Base-by-base conservation (phyloP, 2,888 invertebrate species). In the Drosophila algonquin region DNA sequence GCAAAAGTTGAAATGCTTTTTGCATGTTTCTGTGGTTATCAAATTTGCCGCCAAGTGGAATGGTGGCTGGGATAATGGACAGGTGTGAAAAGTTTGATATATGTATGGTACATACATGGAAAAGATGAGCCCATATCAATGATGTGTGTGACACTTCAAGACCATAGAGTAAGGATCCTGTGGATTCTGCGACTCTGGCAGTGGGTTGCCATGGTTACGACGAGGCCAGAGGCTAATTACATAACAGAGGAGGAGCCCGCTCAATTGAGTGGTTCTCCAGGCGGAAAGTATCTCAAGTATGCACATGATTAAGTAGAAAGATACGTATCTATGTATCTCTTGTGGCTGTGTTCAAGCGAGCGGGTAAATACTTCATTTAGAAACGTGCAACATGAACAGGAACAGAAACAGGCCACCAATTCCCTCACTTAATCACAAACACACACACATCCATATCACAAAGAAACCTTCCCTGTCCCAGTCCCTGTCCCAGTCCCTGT, bases 1-100 rank as follows among this genome's bases (percentile, higher is more conserved):
- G 72, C 61, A 61, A 53, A 61, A 76, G 69, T 80, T 75, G 61
- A 85, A 82, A 82, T 82, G 82, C 71, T 78, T 85, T 82, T 82
- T 85, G 69, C 78, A 72, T 82, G 85, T 82, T 68, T 59, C 69
- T 84, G 85, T 64, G 82, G 85, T 68, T 76, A 62, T 51, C 56
- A 68, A 58, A 71, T 68, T 70, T 71, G 46, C 56, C 67, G 44
- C 61, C 32, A 52, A 70, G 73, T 65, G 24, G 16, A 48, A 46
- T 40, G 52, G 50, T 16, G 45, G 35, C n/a, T 48, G 61, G 60
- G 50, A 52, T 63, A 48, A 58, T 45, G 48, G 24, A 48, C 48
- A 58, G 52, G 48, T 63, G 67, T 55, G 50, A n/a, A 24, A 45
- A 9, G 18, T 10, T 24, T 10, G 24, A 30, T 16, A 44, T 55